Base-by-base conservation (phyloP, 2,113 vertebrate genomes). In the Cyanistes caeruleus region DNA sequence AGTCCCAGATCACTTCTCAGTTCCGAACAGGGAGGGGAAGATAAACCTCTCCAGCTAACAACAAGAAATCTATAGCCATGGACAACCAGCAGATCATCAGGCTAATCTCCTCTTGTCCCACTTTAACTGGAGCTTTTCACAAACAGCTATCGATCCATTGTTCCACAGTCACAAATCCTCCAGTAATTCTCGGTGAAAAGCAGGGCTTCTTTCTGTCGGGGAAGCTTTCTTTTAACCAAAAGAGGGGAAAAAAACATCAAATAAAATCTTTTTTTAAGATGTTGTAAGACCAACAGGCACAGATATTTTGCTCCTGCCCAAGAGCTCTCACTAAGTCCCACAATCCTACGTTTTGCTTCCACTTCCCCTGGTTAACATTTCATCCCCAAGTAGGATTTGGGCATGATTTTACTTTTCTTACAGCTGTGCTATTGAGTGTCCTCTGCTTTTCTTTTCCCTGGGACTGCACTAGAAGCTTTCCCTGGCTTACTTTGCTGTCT, bases 71-170 rank as follows among this genome's bases (percentile, higher is more conserved):
- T 39, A 55, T 43, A 87, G 86, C 19, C 73, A 73, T 56, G 84
- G 90, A 69, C 84, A 80, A 87, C 49, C 6, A 5, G 87, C 93
- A 91, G 92, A 91, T 92, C 89, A 94, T 51, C 27, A 7, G 80
- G 84, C 91, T 97, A 91, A 97, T 97, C 95, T 96, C 84, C 78
- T 53, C 97, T 82, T 87, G 95, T 94, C 94, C 92, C 87, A 87
- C 80, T 97, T 95, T 83, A 96, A 67, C 89, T 27, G 62, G 37
- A 56, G 95, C 93, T 94, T 86, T 94, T 67, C 5, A 0, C 74
- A 93, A 96, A 95, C 84, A 93, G 76, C 24, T 79, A 95, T 97
- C 0, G 89, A 97, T 83, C 89, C 67, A 41, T 69, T 55, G 91
- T 83, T 87, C 77, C 74, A 84, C 65, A 52, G 39, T 2, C 89